Conservation (phyloP, 2,113 vertebrate genomes). For the Mesitornis unicolor region DNA sequence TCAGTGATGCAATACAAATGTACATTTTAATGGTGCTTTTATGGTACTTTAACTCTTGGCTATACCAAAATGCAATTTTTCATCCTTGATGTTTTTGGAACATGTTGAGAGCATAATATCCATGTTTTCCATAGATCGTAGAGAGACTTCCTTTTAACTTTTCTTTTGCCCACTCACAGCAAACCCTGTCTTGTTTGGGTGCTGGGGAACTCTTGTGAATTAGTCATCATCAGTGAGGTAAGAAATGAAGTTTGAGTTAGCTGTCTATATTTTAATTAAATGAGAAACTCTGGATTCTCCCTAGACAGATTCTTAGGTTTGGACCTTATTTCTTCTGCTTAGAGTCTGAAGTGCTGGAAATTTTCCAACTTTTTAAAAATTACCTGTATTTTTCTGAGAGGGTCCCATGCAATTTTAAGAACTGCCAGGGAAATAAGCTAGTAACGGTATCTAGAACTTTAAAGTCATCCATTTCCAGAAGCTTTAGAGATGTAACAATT, state of each 20-base stretch:
- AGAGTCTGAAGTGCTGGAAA: background rate
- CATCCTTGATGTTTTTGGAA: constrained; percentile 22
- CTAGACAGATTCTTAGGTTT: background rate
- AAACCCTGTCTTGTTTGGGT: background rate
- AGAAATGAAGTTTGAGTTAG: background rate
- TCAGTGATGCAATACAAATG: constrained; percentile 27
- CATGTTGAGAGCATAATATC: background rate
- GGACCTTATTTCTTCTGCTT: background rate
- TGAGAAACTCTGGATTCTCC: background rate
- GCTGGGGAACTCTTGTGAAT: background rate
- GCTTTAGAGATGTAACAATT: background rate
- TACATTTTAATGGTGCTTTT: constrained; percentile 24
- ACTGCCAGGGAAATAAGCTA: background rate
- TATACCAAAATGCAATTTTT: constrained; percentile 6
- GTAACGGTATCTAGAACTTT: background rate
- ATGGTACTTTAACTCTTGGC: background rate
- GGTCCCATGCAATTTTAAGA: background rate
- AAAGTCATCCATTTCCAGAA: background rate
- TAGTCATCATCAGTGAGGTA: background rate
- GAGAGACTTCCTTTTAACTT: background rate
- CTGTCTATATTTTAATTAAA: background rate
- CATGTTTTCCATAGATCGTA: background rate
- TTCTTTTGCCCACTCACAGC: background rate
- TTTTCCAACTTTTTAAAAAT: background rate
- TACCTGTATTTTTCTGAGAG: background rate